phyloP scores from a whole-genome alignment of 2,797 vertebrate species.

The Rhodeus uyekii region DNA sequence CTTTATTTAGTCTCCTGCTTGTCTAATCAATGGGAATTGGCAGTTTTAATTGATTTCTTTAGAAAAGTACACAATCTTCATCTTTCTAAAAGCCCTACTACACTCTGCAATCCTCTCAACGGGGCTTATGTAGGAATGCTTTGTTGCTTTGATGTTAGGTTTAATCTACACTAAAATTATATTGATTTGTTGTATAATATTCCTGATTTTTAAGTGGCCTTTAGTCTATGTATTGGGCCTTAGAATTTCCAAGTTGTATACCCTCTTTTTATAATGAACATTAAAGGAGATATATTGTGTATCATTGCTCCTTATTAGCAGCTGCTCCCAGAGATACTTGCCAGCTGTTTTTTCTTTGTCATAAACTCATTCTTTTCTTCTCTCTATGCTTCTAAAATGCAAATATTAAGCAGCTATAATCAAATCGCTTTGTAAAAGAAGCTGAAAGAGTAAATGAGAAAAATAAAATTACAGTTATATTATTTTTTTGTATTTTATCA shows the following conservation, averaged over 20 bases:
- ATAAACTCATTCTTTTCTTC: constrained; percentile 11
- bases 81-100: constrained; percentile 62
- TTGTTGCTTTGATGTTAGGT: constrained; percentile 10
- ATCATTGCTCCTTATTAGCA: constrained; percentile 15
- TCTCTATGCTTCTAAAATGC: constrained; percentile 29
- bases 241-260: not conserved
- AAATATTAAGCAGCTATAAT: constrained; percentile 65
- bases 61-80: constrained; percentile 68
- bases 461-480: constrained; percentile 60
- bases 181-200: not conserved
- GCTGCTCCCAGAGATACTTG: constrained; percentile 4
- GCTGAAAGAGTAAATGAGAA: constrained; percentile 29
- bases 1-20: constrained; percentile 57
- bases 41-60: constrained; percentile 77
- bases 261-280: constrained; percentile 1
- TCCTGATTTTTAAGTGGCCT: not conserved
- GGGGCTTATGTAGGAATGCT: not conserved
- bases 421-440: constrained; percentile 57
- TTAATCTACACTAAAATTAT: constrained; percentile 8
- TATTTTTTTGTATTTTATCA: constrained; percentile 38
- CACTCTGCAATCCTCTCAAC: constrained; percentile 9
- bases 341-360: constrained; percentile 7
- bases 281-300: constrained; percentile 1
- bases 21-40: constrained; percentile 72
- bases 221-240: not conserved